A percentile compares a stretch with the other conserved stretches of the same genome.
Evolutionary conservation across 2,113 vertebrate species (phyloP).

Genomic region (Halcyon malimbica): DNA sequence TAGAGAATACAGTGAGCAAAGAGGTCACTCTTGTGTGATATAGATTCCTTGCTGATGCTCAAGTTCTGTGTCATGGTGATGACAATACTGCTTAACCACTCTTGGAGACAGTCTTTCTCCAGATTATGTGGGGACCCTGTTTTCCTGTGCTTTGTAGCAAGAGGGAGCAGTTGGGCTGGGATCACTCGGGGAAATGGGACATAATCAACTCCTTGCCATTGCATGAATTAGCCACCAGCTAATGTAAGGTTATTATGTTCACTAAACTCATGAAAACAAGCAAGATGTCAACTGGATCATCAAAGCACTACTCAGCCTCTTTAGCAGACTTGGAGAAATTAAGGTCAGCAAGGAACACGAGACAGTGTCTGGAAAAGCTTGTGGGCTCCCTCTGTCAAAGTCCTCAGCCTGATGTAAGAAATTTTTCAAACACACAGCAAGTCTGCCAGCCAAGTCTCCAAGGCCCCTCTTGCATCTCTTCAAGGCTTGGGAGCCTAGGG

Average conservation of each 20-base stretch:
- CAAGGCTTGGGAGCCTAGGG: background rate
- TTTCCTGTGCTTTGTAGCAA: background rate
- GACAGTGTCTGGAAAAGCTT: background rate
- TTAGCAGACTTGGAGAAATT: background rate
- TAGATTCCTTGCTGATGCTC: background rate
- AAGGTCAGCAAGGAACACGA: background rate
- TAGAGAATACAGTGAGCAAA: background rate
- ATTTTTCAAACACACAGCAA: background rate
- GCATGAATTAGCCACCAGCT: background rate
- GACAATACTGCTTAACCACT: background rate
- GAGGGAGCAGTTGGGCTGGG: background rate
- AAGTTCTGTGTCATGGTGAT: background rate
- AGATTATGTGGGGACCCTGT: background rate
- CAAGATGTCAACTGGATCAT: background rate
- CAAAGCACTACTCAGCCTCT: background rate
- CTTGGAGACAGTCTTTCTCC: background rate
- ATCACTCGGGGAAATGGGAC: background rate
- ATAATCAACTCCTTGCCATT: background rate
- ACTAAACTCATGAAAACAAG: background rate
- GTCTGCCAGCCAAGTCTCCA: background rate
- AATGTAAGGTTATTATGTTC: background rate
- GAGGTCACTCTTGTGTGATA: background rate
- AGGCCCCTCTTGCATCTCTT: background rate
- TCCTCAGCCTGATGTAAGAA: background rate
- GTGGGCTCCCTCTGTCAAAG: background rate